Base-by-base conservation (phyloP, 2,888 invertebrate genomes). In the Oscheius sp. region DNA sequence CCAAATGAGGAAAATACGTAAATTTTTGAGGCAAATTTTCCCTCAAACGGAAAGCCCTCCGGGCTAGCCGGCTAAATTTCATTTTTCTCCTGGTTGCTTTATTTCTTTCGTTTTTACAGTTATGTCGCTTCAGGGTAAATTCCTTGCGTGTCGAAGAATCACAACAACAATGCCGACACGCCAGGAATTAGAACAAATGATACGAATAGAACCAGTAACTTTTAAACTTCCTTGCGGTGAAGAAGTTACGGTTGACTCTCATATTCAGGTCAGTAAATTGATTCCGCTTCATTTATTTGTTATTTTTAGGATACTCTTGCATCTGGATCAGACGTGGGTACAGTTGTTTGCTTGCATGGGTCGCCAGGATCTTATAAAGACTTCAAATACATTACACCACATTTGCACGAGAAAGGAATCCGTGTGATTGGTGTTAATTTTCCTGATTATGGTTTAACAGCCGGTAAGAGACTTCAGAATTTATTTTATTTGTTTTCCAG, bases 361-460 rank as follows among this genome's bases (percentile, higher is more conserved):
- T 71, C 82, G 12, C 82, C 82, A 3, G 83, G 83, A 9, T 83
- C 83, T 45, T 82, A 83, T 69, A 81, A 79, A 18, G 80, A 81
- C 55, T 83, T 80, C 70, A 83, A 83, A 56, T 82, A 81, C 61
- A 68, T 83, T 74, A 73, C 76, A 0, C 74, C 76, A n/a, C 63
- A 63, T 2, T 69, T 84, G 29, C 66, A 75, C 35, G 55, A 71
- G 16, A 68, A 71, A 41, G 76, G 73, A 1, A 77, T 84, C 45
- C 74, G 84, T 63, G 70, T 77, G 35, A 78, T 84, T 25, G 84
- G 82, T 5, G 18, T 84, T 55, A 84, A 84, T 68, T 84, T 79
- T 75, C 82, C 84, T 3, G 81, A 79, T 49, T 81, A 78, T 56
- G 79, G 78, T 13, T 56, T 70, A 41, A 75, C 73, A 16, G 53